phyloP scores from a whole-genome alignment of 1,140 invertebrate genomes.

The Diachasma alloeum region DNA sequence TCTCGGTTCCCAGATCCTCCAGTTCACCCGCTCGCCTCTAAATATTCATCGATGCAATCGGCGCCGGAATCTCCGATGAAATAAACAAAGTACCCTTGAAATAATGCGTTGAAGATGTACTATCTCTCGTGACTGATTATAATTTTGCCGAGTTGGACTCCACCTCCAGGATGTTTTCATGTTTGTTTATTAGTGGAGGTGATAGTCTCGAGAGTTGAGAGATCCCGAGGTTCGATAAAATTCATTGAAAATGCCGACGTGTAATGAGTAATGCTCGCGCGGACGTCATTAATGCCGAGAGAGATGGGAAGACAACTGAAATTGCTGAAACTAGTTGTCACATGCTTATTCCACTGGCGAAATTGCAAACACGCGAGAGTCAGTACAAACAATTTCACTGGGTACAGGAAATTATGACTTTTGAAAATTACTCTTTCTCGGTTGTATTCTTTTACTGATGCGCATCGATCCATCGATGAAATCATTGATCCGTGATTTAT shows the following conservation, averaged over 20 bases:
- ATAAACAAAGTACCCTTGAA: neutral
- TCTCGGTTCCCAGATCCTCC: too few species aligned
- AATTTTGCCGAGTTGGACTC: neutral
- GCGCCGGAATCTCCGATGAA: neutral
- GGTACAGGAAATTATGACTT: neutral
- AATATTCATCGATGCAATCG: neutral
- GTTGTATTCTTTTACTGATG: too few species aligned
- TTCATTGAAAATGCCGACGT: neutral
- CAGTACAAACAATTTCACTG: neutral
- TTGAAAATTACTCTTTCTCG: too few species aligned
- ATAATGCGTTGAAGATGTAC: neutral
- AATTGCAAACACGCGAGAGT: neutral
- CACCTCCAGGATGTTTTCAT: neutral
- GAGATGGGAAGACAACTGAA: neutral
- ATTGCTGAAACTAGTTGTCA: neutral
- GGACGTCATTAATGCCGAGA: neutral
- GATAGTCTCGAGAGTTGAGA: neutral
- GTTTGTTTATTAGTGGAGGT: neutral
- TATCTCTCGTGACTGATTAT: neutral
- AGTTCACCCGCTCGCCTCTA: too few species aligned
- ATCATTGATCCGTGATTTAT: neutral
- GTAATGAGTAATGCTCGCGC: neutral
- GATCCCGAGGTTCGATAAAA: neutral
- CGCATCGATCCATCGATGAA: neutral
- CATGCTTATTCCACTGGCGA: neutral